Conservation (phyloP, 1,140 invertebrate genomes). For the Scaptomyza montana region DNA sequence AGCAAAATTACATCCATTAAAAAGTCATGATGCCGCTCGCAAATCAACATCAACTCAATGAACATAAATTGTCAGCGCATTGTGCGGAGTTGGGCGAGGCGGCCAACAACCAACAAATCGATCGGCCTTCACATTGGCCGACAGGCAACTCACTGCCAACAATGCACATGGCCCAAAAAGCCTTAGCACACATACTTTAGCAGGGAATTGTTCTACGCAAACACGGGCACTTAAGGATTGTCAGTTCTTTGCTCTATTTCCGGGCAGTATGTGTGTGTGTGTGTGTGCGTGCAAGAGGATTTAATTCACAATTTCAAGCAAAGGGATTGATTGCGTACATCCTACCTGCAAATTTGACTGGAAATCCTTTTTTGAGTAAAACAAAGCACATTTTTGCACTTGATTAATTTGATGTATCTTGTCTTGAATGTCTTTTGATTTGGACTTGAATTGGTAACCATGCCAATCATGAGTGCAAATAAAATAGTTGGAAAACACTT, state of each 20-base stretch:
- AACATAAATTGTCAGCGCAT: slow-evolving; percentile 69
- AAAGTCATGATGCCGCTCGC: slow-evolving; percentile 74
- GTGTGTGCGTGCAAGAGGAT: slow-evolving; percentile 24
- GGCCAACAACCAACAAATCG: slow-evolving; percentile 51
- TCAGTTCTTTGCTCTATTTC: slow-evolving; percentile 49
- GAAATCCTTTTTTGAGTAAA: neutral
- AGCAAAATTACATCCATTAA: slow-evolving; percentile 77
- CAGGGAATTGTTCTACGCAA: neutral
- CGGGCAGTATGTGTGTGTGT: no score
- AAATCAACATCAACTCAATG: slow-evolving; percentile 80
- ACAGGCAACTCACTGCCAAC: slow-evolving; percentile 27
- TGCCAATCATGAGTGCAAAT: neutral
- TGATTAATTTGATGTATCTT: slow-evolving; percentile 4
- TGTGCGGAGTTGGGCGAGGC: slow-evolving; percentile 12
- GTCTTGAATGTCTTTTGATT: neutral
- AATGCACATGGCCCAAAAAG: slow-evolving; percentile 60
- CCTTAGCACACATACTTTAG: neutral
- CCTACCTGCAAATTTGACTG: neutral
- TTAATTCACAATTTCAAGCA: slow-evolving; percentile 10
- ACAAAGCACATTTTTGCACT: slow-evolving; percentile 3
- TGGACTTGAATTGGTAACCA: neutral
- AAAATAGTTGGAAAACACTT: no score
- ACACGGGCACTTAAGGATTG: neutral
- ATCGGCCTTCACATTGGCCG: slow-evolving; percentile 78
- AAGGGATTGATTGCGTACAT: neutral